A percentile compares a stretch with the other conserved stretches of the same genome.
Conservation (phyloP, 1,140 invertebrate genomes). For the Nasonia longicornis region DNA sequence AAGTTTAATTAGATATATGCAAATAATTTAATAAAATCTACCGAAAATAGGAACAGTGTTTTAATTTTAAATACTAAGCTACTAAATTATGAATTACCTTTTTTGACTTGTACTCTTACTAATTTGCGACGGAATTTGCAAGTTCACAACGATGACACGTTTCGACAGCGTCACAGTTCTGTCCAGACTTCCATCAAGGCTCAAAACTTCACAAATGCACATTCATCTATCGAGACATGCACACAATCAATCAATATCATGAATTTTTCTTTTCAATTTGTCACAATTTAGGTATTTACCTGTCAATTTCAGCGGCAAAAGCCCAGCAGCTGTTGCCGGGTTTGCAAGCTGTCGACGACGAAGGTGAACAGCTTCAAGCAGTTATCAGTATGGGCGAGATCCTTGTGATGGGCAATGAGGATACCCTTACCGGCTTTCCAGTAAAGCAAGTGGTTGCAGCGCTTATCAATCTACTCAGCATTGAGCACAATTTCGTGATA, state of each 20-base stretch:
- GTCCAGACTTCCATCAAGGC: slow-evolving; percentile 14
- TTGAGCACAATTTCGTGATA: slow-evolving; percentile 99
- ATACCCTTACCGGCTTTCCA: slow-evolving; percentile 97
- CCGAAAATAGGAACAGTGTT: neutral
- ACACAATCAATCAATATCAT: slow-evolving; percentile 13
- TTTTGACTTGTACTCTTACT: neutral
- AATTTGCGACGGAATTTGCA: slow-evolving; percentile 16
- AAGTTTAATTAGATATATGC: too few species aligned
- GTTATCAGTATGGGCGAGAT: slow-evolving; percentile 99
- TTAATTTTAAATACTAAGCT: neutral
- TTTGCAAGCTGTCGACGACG: slow-evolving; percentile 93
- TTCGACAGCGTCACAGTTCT: slow-evolving; percentile 1
- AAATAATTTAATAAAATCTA: too few species aligned
- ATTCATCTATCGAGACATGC: slow-evolving; percentile 1
- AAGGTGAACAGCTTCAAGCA: slow-evolving; percentile 96
- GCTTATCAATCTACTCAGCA: slow-evolving; percentile 86
- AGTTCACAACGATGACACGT: neutral
- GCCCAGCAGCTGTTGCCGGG: slow-evolving; percentile 94
- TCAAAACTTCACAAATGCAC: slow-evolving; percentile 11
- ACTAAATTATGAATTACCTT: neutral
- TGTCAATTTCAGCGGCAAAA: slow-evolving; percentile 80
- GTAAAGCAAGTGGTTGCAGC: slow-evolving; percentile 98
- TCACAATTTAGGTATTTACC: slow-evolving; percentile 40
- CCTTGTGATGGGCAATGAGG: slow-evolving; percentile 99
- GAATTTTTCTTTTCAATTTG: slow-evolving; percentile 38